phyloP scores from a whole-genome alignment of 2,888 invertebrate genomes.

The Nephrotoma flavescens region DNA sequence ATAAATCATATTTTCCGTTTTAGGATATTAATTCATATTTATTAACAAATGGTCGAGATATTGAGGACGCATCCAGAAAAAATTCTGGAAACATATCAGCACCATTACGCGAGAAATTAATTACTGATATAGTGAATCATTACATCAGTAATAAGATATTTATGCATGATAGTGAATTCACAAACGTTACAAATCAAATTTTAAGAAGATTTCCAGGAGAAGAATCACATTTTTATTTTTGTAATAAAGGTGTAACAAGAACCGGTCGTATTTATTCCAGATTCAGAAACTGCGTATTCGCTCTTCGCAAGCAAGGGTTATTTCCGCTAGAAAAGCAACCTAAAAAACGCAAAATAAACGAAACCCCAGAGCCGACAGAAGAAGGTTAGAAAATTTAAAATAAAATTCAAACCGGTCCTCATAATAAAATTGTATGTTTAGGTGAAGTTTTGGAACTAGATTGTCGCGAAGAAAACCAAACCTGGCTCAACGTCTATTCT shows the following conservation, averaged over 20 bases:
- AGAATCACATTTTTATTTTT: not conserved
- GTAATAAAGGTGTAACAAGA: not conserved
- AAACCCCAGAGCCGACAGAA: not conserved
- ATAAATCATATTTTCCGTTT: not conserved
- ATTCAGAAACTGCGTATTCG: not conserved
- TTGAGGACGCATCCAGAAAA: not conserved
- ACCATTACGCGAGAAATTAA: not conserved
- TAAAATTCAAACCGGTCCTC: not conserved
- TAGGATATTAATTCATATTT: not conserved
- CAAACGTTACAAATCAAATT: not conserved
- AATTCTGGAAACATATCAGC: not conserved
- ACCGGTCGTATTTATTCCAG: not conserved
- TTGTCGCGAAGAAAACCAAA: not conserved
- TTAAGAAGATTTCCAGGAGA: not conserved
- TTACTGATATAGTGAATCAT: not conserved
- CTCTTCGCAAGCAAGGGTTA: not conserved
- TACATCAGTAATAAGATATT: not conserved
- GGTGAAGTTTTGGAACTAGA: not conserved
- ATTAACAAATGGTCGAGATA: not conserved
- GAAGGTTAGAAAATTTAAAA: not conserved
- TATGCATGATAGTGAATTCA: not conserved
- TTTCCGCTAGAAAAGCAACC: not conserved
- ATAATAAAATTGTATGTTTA: not conserved
- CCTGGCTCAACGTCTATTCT: not conserved
- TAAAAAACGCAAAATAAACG: not conserved